Base-by-base conservation (phyloP, 2,888 invertebrate genomes). In the Drosophila infuscata region DNA sequence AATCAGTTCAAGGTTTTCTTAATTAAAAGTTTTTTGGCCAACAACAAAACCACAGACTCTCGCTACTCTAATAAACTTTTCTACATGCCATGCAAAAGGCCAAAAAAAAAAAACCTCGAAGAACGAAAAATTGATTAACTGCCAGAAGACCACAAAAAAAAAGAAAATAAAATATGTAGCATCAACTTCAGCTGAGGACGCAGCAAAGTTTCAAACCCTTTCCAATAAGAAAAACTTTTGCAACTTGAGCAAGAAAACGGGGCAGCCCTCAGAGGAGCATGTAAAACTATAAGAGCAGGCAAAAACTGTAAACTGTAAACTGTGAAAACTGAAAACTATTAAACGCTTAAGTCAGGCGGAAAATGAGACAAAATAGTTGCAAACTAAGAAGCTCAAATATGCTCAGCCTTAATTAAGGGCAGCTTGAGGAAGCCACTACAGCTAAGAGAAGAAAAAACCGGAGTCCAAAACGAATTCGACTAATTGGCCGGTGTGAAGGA, bases 1-100 rank as follows among this genome's bases (percentile, higher is more conserved):
- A 92, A 92, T 92, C 91, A 92, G 91, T 91, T 91, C 90, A 91
- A 91, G 92, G 91, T 90, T 92, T 92, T 92, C 91, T 92, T 92
- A 92, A 92, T 92, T 92, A 92, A 92, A 92, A 92, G 71, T 91
- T 92, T 90, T 83, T 83, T 71, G 82, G 74, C 82, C 78, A 80
- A 77, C 82, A 82, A 80, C 81, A 76, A 72, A 46, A 74, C 81
- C 85, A 88, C 76, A 86, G 70, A 53, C 58, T 75, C 58, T 69
- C 51, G 57, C 52, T 63, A 62, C 67, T 58, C 71, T 68, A 76
- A 77, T 73, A 81, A 88, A 89, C 84, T 88, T 90, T 91, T 80
- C 69, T 70, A 82, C 79, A 83, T 69, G 66, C 71, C 48, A 60
- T 54, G 32, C 41, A 61, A 49, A 65, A 73, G 68, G 79, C 35